Conservation (phyloP, 2,888 invertebrate species). For the Lutraria lutraria region DNA sequence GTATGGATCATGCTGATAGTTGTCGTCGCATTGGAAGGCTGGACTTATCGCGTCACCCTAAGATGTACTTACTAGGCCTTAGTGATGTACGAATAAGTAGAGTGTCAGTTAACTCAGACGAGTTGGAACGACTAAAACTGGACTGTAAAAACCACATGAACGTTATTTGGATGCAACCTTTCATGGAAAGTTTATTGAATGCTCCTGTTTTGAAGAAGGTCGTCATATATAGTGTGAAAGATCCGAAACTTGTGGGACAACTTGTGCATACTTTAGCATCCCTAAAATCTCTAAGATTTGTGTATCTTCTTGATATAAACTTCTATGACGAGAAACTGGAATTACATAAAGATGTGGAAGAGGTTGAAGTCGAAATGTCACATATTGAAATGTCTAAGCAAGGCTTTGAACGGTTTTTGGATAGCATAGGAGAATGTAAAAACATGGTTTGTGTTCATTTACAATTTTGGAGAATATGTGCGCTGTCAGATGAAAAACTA, state of each 20-base stretch:
- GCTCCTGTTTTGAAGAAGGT: conserved; percentile 30
- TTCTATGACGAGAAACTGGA: neutral
- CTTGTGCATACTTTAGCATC: neutral
- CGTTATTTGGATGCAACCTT: neutral
- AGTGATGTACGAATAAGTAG: neutral
- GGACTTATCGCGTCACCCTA: conserved; percentile 5
- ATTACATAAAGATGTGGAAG: neutral
- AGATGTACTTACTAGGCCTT: conserved; percentile 15
- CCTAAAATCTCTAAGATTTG: neutral
- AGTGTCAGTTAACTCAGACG: neutral
- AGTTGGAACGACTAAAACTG: neutral
- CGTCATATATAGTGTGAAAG: neutral
- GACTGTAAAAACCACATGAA: neutral
- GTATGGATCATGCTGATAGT: neutral
- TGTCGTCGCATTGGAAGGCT: neutral
- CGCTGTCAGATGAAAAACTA: neutral
- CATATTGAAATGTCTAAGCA: neutral
- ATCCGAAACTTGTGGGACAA: neutral
- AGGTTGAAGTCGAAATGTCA: conserved; percentile 30
- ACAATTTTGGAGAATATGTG: neutral
- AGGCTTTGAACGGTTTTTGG: conserved; percentile 6
- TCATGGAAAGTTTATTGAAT: neutral
- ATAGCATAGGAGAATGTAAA: neutral
- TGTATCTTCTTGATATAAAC: conserved; percentile 15
- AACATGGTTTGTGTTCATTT: neutral